phyloP scores from a whole-genome alignment of 2,888 invertebrate genomes.

The Hermodice carunculata region DNA sequence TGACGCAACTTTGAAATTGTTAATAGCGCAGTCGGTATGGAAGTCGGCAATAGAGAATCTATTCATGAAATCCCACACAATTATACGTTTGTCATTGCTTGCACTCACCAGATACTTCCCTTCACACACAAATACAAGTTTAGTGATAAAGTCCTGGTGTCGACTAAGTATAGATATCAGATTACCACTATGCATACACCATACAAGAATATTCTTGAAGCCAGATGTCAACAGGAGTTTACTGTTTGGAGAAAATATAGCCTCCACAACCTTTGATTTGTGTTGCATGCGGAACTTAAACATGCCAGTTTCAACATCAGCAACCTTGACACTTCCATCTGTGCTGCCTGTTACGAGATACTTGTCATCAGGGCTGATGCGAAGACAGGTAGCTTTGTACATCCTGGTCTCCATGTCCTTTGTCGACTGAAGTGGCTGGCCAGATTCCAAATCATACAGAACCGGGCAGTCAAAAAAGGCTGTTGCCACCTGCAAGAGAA shows the following conservation, averaged over 20 bases:
- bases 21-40: slow-evolving; percentile 45
- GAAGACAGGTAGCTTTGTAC: slow-evolving; percentile 42
- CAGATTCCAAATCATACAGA: slow-evolving; percentile 37
- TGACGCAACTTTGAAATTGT: slow-evolving; percentile 40
- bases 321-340: slow-evolving; percentile 50
- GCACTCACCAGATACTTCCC: slow-evolving; percentile 49
- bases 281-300: slow-evolving; percentile 48
- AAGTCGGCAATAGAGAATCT: slow-evolving; percentile 46
- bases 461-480: slow-evolving; percentile 54
- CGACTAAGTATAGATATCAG: slow-evolving; percentile 49
- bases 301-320: slow-evolving; percentile 40
- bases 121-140: slow-evolving; percentile 44
- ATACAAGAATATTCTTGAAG: slow-evolving; percentile 51
- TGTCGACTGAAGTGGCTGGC: background rate
- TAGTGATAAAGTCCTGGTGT: slow-evolving; percentile 50
- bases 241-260: slow-evolving; percentile 46
- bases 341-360: slow-evolving; percentile 45
- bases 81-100: slow-evolving; percentile 49
- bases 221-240: slow-evolving; percentile 49
- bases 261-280: slow-evolving; percentile 44
- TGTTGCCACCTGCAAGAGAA: slow-evolving; percentile 50
- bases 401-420: slow-evolving; percentile 40
- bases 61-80: slow-evolving; percentile 49
- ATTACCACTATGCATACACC: slow-evolving; percentile 46
- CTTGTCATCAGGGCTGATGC: slow-evolving; percentile 48